phyloP scores from a whole-genome alignment of 2,888 invertebrate genomes.

The Eremobia ochroleuca region DNA sequence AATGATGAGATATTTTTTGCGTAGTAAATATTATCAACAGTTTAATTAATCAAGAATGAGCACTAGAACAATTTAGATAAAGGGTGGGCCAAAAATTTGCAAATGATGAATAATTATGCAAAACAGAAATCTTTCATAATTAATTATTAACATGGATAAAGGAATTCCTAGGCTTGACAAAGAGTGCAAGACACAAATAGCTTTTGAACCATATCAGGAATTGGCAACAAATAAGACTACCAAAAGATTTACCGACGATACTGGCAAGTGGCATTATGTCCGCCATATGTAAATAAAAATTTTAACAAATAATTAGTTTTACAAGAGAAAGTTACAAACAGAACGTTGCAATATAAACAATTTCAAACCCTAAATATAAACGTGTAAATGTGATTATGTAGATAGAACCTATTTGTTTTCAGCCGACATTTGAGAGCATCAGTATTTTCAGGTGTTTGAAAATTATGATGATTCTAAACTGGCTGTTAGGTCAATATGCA shows the following conservation, averaged over 20 bases:
- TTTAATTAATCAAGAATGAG: background rate
- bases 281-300: conserved; percentile 8
- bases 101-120: background rate
- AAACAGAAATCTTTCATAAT: background rate
- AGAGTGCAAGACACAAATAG: background rate
- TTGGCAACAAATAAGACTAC: background rate
- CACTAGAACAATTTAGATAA: background rate
- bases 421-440: conserved; percentile 45
- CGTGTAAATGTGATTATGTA: conserved; percentile 78
- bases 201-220: background rate
- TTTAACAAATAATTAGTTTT: background rate
- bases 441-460: conserved; percentile 58
- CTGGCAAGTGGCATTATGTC: background rate
- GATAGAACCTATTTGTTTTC: conserved; percentile 59
- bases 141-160: background rate
- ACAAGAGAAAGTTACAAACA: conserved; percentile 39
- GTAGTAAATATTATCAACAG: background rate
- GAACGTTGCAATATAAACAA: conserved; percentile 17
- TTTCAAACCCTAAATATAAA: conserved; percentile 75
- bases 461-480: conserved; percentile 53
- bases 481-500: conserved; percentile 29
- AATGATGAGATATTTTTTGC: too few species aligned
- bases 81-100: background rate
- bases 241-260: background rate
- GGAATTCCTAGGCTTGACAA: background rate